Evolutionary conservation across 64 coral and sea anemone genomes (phyloP), one percentile per base, ranked within the genome.

Genomic region (Porites australiensis): DNA sequence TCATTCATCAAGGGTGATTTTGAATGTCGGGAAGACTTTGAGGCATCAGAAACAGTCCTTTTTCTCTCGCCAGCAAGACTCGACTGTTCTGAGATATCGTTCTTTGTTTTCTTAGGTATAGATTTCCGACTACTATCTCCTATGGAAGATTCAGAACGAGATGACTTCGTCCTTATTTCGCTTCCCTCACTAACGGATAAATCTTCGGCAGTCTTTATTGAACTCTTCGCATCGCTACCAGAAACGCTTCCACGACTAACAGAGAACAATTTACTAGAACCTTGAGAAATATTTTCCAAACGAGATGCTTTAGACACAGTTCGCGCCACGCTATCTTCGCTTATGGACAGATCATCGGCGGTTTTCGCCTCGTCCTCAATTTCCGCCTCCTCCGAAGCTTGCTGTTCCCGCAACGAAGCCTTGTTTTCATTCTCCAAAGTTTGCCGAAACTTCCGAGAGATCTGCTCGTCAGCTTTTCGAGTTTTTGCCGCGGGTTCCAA

Each of bases 361-460:
- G 83, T 93, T 45, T 57, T 86, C 16, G 74, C 83, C n/a, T 87
- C 82, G 13, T 93, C 91, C 43, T 86, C 61, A 7, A 93, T 87
- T 75, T 93, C 91, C 58, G 37, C 60, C 5, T 74, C 44, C 4
- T 74, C 44, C 4, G 64, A 65, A 84, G 67, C 63, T 6, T 15
- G 18, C 7, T 49, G 37, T 19, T 84, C 81, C n/a, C 22, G 18
- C 5, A 69, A 8, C 8, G 81, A 50, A 13, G 12, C 69, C 10
- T 51, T 51, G 7, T 20, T 44, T 7, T 84, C 81, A 69, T 63
- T 68, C 18, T 84, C 47, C 6, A 46, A 19, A 0, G 81, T 22
- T 47, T 68, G 44, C 63, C 45, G 62, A 50, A 15, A 9, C 11
- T 49, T 84, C 20, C 7, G 44, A 44, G 81, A 68, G 18, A 50